Evolutionary conservation across 2,113 vertebrate species (phyloP).

Genomic region (Toxostoma redivivum): DNA sequence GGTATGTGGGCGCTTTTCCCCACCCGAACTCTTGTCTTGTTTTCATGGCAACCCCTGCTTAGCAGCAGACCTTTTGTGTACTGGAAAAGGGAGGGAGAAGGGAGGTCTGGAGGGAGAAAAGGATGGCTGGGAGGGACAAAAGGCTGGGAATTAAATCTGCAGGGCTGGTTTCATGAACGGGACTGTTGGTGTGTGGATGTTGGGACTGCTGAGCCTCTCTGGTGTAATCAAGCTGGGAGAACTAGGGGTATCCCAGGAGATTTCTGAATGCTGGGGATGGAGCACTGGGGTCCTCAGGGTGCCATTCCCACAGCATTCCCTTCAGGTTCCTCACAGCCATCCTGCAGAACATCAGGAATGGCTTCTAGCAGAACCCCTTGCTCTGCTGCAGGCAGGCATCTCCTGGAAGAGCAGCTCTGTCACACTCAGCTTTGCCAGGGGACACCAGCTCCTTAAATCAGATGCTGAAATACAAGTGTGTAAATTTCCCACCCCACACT

Average conservation of each 20-base stretch:
- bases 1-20: neutral
- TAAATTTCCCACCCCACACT: neutral
- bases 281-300: neutral
- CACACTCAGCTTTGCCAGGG: neutral
- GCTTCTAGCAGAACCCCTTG: neutral
- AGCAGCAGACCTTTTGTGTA: conserved; percentile 12
- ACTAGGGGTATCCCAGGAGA: neutral
- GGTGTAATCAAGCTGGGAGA: neutral
- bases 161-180: neutral
- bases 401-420: neutral
- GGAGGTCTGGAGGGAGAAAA: neutral
- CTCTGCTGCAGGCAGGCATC: neutral
- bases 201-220: no score
- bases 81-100: neutral
- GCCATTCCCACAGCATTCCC: neutral
- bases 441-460: neutral
- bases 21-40: neutral
- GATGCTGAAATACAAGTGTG: neutral
- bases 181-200: neutral
- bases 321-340: neutral
- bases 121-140: neutral
- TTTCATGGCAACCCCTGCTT: conserved; percentile 50
- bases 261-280: neutral
- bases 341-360: neutral
- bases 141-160: neutral